A percentile compares a stretch with the other conserved stretches of the same genome.
Conservation (phyloP, 2,888 invertebrate genomes). For the Incurvaria masculella region DNA sequence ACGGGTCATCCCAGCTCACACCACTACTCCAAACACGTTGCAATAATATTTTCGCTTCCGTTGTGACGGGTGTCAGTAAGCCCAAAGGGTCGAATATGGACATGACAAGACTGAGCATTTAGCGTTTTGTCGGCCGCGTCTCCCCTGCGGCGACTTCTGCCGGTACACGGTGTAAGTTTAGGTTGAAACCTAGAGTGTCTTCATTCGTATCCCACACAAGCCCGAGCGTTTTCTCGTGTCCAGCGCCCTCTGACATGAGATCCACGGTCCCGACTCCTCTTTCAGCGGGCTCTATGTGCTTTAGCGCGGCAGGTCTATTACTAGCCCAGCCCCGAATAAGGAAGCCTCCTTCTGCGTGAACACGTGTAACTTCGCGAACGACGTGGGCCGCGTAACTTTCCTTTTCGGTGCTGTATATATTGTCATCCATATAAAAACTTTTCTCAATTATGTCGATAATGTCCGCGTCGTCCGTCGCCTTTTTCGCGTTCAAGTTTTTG, state of each 20-base stretch:
- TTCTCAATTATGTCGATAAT: constrained; percentile 4
- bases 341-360: no score
- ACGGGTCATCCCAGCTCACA: neutral
- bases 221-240: neutral
- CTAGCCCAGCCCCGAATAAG: no score
- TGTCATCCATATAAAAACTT: constrained; percentile 12
- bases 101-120: neutral
- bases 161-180: constrained; percentile 9
- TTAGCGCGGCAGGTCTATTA: no score
- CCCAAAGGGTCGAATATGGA: neutral
- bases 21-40: neutral
- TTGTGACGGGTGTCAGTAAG: neutral
- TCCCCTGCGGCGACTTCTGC: neutral
- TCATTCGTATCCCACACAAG: neutral
- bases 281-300: no score
- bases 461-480: constrained; percentile 5
- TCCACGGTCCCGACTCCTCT: no score
- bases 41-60: neutral
- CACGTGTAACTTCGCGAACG: neutral
- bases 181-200: constrained; percentile 1
- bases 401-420: constrained; percentile 5
- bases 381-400: constrained; percentile 4
- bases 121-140: neutral
- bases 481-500: constrained; percentile 8
- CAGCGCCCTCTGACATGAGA: no score